Percentiles rank a stretch among this genome's conserved stretches.
Evolutionary conservation across 2,113 vertebrate species (phyloP).

Genomic region (Labeo catla): DNA sequence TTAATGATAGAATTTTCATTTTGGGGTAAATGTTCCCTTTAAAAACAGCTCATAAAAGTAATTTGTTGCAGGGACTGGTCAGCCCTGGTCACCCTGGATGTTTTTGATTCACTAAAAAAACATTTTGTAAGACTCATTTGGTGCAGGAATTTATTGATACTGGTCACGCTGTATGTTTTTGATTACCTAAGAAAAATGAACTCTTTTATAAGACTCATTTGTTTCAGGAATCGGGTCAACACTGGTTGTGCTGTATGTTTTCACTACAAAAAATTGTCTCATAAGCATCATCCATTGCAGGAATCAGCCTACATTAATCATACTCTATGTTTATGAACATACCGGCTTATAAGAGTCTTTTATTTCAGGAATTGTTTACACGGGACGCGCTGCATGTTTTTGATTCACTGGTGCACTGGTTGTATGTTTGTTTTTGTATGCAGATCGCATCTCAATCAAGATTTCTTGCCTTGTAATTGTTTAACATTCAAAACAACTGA

Average conservation of each 20-base stretch:
- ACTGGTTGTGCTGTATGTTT: background rate
- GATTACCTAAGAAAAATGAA: background rate
- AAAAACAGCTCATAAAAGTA: too few relatives aligned
- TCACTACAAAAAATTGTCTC: background rate
- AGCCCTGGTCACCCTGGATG: background rate
- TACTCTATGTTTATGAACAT: background rate
- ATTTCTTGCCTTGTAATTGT: background rate
- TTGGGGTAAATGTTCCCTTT: too few relatives aligned
- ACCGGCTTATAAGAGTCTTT: background rate
- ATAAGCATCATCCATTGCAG: background rate
- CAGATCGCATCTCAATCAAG: background rate
- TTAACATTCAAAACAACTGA: background rate
- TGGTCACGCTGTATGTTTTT: background rate
- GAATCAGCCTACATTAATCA: background rate
- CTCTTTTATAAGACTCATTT: too few relatives aligned
- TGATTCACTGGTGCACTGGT: background rate
- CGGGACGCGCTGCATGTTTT: background rate
- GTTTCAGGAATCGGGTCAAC: background rate
- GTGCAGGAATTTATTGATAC: background rate
- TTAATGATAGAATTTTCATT: too few relatives aligned
- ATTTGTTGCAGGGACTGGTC: too few relatives aligned
- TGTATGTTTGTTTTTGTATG: background rate
- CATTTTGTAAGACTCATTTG: background rate
- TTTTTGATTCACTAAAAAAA: too few relatives aligned
- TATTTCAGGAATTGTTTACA: background rate